Evolutionary conservation across 64 coral and sea anemone genomes (phyloP), one percentile per base, ranked within the genome.

Genomic region (Astreopora myriophthalma): DNA sequence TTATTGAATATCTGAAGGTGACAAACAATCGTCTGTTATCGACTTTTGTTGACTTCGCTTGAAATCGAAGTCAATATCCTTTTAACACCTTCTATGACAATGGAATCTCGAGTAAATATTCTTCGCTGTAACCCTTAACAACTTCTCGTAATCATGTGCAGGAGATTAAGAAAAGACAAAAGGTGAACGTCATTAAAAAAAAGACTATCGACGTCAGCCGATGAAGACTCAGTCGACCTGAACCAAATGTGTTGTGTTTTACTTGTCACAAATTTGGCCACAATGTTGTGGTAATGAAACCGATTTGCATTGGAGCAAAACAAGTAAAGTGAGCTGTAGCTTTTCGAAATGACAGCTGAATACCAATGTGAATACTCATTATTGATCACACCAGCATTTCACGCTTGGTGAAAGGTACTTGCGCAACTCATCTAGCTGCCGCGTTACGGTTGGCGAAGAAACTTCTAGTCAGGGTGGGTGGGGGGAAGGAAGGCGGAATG

Each of bases 151-250:
- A 8, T 64, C 22, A 24, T 64, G 20, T 5, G 20, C 22, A 64
- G 22, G 24, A 64, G 61, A 64, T 64, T 64, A 64, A 26, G 22
- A 23, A 3, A 24, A 64, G 5, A 64, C 61, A 64, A 64, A 24
- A 64, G 61, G 22, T 64, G 24, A 24, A 23, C 39, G 74, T 76
- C 74, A 76, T 75, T 40, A 12, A 49, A 48, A 49, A 4, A 34
- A 42, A 26, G 10, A 48, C 37, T 0, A 26, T 76, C 63, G 49
- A 82, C 78, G 78, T 82, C 78, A 82, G n/a, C n/a, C n/a, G n/a
- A n/a, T n/a, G n/a, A n/a, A 34, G 0, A 80, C 13, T 22, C 55
- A 82, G 8, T 81, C 31, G 30, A 55, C 31, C 78, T 26, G 12
- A 64, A 64, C 61, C 23, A 26, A 64, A 9, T 25, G 23, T 64